phyloP scores from a whole-genome alignment of 2,888 invertebrate genomes.

The Germaria angustata region DNA sequence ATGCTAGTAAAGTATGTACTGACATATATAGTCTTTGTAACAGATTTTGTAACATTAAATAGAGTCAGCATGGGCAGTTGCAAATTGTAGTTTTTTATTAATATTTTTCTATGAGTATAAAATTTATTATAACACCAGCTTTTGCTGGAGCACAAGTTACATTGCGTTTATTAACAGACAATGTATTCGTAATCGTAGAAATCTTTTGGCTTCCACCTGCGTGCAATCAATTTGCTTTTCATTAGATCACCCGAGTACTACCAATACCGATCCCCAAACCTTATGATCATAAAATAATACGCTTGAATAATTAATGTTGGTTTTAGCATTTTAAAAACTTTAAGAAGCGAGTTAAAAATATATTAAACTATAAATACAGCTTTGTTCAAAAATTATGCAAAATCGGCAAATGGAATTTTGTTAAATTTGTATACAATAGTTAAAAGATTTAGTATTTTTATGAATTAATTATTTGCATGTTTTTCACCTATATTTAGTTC shows the following conservation, averaged over 20 bases:
- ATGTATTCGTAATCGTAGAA: not conserved
- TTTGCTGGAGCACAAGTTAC: not conserved
- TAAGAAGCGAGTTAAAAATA: not conserved
- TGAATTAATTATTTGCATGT: not conserved
- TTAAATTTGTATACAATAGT: not conserved
- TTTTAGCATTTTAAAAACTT: not conserved
- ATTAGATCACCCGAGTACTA: not conserved
- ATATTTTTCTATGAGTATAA: constrained; percentile 1
- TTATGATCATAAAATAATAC: constrained; percentile 43
- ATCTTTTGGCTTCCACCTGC: constrained; percentile 7
- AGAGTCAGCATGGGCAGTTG: no score
- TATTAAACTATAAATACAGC: not conserved
- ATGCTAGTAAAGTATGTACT: no score
- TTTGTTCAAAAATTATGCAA: constrained; percentile 32
- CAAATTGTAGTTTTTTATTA: no score
- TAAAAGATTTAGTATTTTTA: not conserved
- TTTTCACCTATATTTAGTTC: constrained; percentile 4
- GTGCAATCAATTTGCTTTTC: constrained; percentile 20
- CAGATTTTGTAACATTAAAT: no score
- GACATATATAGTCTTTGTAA: no score
- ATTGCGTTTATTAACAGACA: constrained; percentile 4
- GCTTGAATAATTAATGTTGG: constrained; percentile 35
- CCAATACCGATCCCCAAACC: not conserved
- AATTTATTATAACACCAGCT: constrained; percentile 15
- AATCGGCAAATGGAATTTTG: constrained; percentile 20